These are phyloP conservation scores for Epicampocera succincta DNA, from an alignment of 2,888 invertebrate species.

Conservation along the genomic window DNA sequence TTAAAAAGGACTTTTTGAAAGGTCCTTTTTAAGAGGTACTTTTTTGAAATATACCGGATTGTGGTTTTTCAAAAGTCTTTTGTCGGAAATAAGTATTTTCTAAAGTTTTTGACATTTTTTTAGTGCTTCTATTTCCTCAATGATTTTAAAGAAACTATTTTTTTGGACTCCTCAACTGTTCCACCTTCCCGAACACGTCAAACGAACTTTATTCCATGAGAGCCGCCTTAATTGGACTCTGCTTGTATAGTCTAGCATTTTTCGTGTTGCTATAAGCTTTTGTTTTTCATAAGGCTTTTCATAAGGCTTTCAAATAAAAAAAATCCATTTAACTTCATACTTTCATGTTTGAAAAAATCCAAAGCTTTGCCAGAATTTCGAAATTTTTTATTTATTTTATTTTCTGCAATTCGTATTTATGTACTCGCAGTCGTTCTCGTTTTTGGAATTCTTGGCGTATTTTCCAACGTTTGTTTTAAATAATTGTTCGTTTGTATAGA, in stretches of 20 bases:
- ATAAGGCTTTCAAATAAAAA: conserved; percentile 30
- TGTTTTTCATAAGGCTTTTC: conserved; percentile 40
- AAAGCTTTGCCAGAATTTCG: conserved; percentile 60
- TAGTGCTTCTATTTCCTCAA: too few species aligned
- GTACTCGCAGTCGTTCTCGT: conserved; percentile 35
- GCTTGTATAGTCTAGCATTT: conserved; percentile 28
- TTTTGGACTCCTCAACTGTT: too few species aligned
- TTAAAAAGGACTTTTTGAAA: too few species aligned
- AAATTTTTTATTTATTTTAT: conserved; percentile 4
- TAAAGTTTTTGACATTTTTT: too few species aligned
- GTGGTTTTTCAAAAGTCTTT: too few species aligned
- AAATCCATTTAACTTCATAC: conserved; percentile 56
- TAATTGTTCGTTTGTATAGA: conserved; percentile 26
- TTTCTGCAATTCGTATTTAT: conserved; percentile 42
- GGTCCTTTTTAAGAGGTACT: too few species aligned
- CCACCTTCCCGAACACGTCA: too few species aligned
- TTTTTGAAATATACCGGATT: too few species aligned
- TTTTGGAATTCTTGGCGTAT: conserved; percentile 49
- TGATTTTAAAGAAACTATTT: too few species aligned
- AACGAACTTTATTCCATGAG: too few species aligned
- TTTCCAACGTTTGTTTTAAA: conserved; percentile 17
- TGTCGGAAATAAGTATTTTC: too few species aligned
- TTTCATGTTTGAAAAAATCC: conserved; percentile 28
- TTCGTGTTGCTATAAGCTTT: conserved; percentile 50
- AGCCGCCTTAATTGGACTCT: conserved; percentile 12